phyloP scores from a whole-genome alignment of 2,888 invertebrate species.

The Tiphia femorata region DNA sequence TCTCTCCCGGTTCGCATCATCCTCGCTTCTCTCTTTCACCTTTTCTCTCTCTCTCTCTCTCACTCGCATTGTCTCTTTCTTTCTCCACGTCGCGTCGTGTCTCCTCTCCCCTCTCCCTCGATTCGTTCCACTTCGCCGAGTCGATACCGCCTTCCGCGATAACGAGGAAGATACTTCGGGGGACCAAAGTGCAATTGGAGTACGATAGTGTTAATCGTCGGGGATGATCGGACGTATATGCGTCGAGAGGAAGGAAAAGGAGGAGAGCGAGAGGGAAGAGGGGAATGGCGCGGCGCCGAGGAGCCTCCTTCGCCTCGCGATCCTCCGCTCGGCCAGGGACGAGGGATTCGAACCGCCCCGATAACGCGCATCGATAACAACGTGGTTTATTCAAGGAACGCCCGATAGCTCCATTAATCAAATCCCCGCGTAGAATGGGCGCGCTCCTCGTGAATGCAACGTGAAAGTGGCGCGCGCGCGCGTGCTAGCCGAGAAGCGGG shows the following conservation, averaged over 20 bases:
- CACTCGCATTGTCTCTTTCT: constrained; percentile 1
- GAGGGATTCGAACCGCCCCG: constrained; percentile 15
- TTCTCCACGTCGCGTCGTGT: constrained; percentile 9
- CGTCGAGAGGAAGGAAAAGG: constrained; percentile 6
- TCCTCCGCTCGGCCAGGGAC: background rate
- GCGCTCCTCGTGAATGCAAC: constrained; percentile 29
- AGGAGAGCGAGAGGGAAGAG: constrained; percentile 1
- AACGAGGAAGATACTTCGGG: constrained; percentile 2
- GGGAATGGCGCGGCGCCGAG: background rate
- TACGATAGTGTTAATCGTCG: constrained; percentile 8
- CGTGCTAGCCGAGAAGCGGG: no score
- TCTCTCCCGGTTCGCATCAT: constrained; percentile 1
- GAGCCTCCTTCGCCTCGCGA: no score
- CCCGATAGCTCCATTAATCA: constrained; percentile 34
- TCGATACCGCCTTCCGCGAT: constrained; percentile 2
- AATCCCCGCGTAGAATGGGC: constrained; percentile 25
- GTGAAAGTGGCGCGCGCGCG: constrained; percentile 19
- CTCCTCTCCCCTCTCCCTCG: constrained; percentile 1
- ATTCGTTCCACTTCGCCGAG: constrained; percentile 13
- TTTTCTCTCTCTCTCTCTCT: constrained; percentile 5
- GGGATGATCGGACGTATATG: constrained; percentile 15
- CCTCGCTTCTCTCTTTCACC: background rate
- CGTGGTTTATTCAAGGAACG: constrained; percentile 25
- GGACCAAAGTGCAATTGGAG: constrained; percentile 9
- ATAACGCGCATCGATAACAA: constrained; percentile 30